These are phyloP conservation scores for Thysanoteuthis rhombus DNA, from an alignment of 2,888 invertebrate species.

Conservation along the genomic window DNA sequence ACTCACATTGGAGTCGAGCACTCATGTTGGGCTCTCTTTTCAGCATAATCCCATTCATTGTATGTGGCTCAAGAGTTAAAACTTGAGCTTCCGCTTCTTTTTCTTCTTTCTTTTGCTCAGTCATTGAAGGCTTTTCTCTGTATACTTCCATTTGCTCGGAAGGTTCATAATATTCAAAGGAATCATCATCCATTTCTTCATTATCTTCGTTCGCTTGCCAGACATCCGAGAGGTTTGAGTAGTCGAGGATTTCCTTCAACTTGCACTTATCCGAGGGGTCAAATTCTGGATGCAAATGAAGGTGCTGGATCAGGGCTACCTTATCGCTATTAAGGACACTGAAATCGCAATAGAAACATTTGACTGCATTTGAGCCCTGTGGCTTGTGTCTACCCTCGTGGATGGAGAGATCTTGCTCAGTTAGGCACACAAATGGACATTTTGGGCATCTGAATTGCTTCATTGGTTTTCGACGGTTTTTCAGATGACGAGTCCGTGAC, in stretches of 20 bases:
- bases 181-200: constrained; percentile 18
- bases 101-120: background rate
- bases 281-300: constrained; percentile 55
- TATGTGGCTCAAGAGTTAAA: background rate
- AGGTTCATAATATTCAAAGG: background rate
- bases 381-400: constrained; percentile 56
- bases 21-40: background rate
- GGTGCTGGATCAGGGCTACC: constrained; percentile 52
- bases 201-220: background rate
- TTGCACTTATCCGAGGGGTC: constrained; percentile 22
- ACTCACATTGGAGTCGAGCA: constrained; percentile 53
- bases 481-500: constrained; percentile 47
- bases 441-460: constrained; percentile 57
- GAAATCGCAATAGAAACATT: constrained; percentile 58
- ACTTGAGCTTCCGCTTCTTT: background rate
- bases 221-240: background rate
- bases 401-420: constrained; percentile 47
- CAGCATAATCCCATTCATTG: constrained; percentile 27
- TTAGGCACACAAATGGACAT: constrained; percentile 58
- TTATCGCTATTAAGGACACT: constrained; percentile 51
- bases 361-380: constrained; percentile 45
- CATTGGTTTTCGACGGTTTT: constrained; percentile 54
- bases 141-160: background rate
- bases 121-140: background rate
- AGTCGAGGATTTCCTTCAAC: constrained; percentile 17